These are phyloP conservation scores for Diuraphis noxia DNA, from an alignment of 1,140 invertebrate genomes.

Conservation along the genomic window DNA sequence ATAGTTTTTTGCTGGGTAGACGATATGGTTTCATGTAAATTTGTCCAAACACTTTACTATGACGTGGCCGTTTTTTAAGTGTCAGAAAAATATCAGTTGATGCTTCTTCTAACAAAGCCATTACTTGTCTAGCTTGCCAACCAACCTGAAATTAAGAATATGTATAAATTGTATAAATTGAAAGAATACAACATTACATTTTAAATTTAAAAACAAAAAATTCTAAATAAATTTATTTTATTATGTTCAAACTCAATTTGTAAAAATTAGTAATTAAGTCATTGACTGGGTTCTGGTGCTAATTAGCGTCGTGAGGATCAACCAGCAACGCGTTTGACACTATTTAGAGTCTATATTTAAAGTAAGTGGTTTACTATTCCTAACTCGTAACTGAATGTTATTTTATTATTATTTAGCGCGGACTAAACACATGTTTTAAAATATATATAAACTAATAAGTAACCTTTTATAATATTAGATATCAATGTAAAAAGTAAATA, in stretches of 20 bases:
- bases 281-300: too few species aligned
- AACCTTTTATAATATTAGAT: too few species aligned
- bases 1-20: constrained; percentile 75
- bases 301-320: too few species aligned
- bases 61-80: constrained; percentile 80
- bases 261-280: neutral
- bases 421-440: too few species aligned
- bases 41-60: constrained; percentile 81
- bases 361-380: too few species aligned
- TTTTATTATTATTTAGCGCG: too few species aligned
- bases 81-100: constrained; percentile 80
- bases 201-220: neutral
- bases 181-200: neutral
- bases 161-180: neutral
- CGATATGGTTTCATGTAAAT: constrained; percentile 80
- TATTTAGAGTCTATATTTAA: too few species aligned
- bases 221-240: neutral
- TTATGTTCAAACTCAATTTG: neutral
- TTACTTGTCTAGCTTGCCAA: constrained; percentile 82
- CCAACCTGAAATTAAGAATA: constrained; percentile 66
- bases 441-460: too few species aligned
- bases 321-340: too few species aligned
- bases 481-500: too few species aligned
- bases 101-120: constrained; percentile 74
- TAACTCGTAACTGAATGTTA: too few species aligned